Percentiles rank a stretch among this genome's conserved stretches.
phyloP scores from a whole-genome alignment of 2,797 vertebrate genomes.

The Sparus aurata region DNA sequence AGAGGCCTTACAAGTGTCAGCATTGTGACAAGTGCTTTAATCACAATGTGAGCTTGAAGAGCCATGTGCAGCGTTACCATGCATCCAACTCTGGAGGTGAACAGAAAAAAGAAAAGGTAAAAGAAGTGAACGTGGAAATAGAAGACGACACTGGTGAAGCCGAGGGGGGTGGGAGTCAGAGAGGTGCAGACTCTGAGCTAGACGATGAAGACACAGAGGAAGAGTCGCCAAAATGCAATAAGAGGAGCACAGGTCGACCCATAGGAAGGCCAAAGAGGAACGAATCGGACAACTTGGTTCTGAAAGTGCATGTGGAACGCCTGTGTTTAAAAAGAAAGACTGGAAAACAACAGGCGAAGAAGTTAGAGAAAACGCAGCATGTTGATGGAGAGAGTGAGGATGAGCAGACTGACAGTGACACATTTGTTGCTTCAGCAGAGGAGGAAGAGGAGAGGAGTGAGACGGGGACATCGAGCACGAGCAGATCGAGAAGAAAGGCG shows the following conservation, averaged over 20 bases:
- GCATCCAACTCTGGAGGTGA: background rate
- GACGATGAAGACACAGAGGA: background rate
- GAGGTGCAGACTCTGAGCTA: background rate
- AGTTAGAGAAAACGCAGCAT: background rate
- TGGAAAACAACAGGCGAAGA: background rate
- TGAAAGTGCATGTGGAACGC: background rate
- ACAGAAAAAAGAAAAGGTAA: background rate
- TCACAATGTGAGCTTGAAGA: slow-evolving; percentile 78
- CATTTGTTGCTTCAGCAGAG: slow-evolving; percentile 10
- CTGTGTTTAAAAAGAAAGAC: background rate
- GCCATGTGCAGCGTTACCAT: slow-evolving; percentile 67
- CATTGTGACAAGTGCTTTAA: slow-evolving; percentile 71
- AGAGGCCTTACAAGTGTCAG: slow-evolving; percentile 71
- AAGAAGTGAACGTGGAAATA: background rate
- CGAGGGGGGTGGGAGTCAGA: background rate
- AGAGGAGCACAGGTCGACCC: slow-evolving; percentile 44
- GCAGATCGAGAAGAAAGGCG: background rate
- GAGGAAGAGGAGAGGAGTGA: slow-evolving; percentile 6
- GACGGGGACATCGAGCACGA: background rate
- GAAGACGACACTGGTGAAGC: background rate
- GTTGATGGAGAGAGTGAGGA: background rate
- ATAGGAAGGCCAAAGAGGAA: slow-evolving; percentile 48
- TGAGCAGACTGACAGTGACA: slow-evolving; percentile 1
- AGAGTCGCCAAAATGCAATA: background rate
- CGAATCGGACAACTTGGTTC: background rate